Evolutionary conservation across 1,140 invertebrate species (phyloP), one percentile per base, ranked within the genome.

Genomic region (Drosophila nikananu): DNA sequence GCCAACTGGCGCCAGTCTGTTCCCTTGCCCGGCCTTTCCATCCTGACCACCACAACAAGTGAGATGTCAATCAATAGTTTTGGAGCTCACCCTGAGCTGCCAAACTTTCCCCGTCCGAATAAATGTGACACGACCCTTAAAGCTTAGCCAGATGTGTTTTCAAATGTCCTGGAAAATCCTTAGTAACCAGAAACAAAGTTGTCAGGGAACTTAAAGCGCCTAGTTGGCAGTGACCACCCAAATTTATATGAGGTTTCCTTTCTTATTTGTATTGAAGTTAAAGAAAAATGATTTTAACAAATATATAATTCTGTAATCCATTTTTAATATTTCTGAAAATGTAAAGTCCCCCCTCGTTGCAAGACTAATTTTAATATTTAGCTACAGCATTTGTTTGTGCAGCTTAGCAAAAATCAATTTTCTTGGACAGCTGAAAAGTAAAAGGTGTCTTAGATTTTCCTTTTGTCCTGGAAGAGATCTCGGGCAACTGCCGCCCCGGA

Each of bases 21-120:
- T 46, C 23, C 25, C 27, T 19, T 19, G 30, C 10, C 8, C 15
- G 27, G 41, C 27, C 32, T 25, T 27, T 41, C 13, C 51, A 39
- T 39, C 42, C 42, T 46, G 42, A 21, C 51, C 64, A 9, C 51
- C 64, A 57, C 66, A 74, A 52, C 67, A 74, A 74, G 67, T 74
- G 71, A 61, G 55, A 72, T 74, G 71, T 74, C 67, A 72, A 72
- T 74, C 71, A 72, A 72, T 61, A 49, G 67, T 72, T 42, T 10
- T 19, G 23, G 21, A 66, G 58, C 21, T 44, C 32, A 62, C 21
- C 17, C 27, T 21, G 27, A 62, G 39, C 35, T 21, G 23, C 13
- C 21, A 5, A 63, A 64, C 46, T 68, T 48, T 39, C 19, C 2
- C 32, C 19, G 39, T 5, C 41, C 39, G 15, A 67, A 46, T n/a